A percentile compares a stretch with the other conserved stretches of the same genome.
These are phyloP conservation scores for Stenurella melanura DNA, from an alignment of 2,888 invertebrate species.

Conservation along the genomic window DNA sequence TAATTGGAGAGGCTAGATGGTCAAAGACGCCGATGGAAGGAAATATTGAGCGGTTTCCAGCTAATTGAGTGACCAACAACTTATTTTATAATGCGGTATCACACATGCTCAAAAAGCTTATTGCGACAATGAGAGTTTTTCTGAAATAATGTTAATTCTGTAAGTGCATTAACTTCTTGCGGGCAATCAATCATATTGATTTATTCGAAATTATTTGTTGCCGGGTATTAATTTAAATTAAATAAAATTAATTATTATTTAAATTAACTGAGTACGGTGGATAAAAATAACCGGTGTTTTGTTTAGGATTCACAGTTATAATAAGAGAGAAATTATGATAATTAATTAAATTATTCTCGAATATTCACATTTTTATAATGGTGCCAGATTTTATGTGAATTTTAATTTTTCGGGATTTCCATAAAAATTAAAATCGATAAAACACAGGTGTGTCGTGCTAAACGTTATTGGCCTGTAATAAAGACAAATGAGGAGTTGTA, in stretches of 20 bases:
- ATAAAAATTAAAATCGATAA: slow-evolving; percentile 1
- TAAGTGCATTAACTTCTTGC: neutral
- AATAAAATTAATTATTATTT: slow-evolving; percentile 7
- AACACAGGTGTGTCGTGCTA: neutral
- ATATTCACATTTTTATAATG: slow-evolving; percentile 6
- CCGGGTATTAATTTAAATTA: slow-evolving; percentile 7
- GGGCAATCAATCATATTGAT: slow-evolving; percentile 1
- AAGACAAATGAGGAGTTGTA: neutral
- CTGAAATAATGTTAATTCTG: slow-evolving; percentile 13
- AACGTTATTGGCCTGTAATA: neutral
- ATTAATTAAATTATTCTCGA: slow-evolving; percentile 13
- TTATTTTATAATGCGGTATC: slow-evolving; percentile 60
- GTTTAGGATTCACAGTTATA: slow-evolving; percentile 8
- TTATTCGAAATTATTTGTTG: slow-evolving; percentile 7
- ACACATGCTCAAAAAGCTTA: slow-evolving; percentile 21
- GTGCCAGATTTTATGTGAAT: slow-evolving; percentile 1
- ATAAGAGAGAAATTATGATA: slow-evolving; percentile 17
- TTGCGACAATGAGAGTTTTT: slow-evolving; percentile 22
- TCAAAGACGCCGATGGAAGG: slow-evolving; percentile 74
- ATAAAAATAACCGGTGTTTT: slow-evolving; percentile 16
- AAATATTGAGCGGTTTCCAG: slow-evolving; percentile 73
- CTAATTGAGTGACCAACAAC: slow-evolving; percentile 75
- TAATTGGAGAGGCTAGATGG: slow-evolving; percentile 74
- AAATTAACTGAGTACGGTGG: neutral
- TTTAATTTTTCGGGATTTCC: slow-evolving; percentile 7